Base-by-base conservation (phyloP, 2,113 vertebrate genomes). In the Sceloporus tristichus region DNA sequence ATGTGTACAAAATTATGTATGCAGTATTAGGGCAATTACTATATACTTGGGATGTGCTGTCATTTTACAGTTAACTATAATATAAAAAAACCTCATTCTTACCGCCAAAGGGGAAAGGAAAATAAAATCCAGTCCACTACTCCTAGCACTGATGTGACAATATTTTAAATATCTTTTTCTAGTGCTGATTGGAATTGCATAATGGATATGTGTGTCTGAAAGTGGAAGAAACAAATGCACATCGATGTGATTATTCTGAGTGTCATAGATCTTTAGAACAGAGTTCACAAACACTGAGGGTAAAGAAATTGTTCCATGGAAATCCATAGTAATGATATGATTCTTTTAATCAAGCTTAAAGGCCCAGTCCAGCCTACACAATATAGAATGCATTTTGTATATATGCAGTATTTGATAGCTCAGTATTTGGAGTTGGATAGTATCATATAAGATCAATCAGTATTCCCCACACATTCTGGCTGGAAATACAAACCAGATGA, bases 91-190 rank as follows among this genome's bases (percentile, higher is more conserved):
- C n/a, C 48, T 8, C 25, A 48, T 6, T 7, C 27, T 42, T 10
- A 16, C 5, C 11, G 14, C 5, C 34, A 83, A 42, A 68, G 19
- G 27, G 18, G 23, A n/a, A 88, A 73, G 16, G 65, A 5, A 75
- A 88, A 77, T 77, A 11, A 83, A 48, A 68, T n/a, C 18, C 54
- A 77, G 59, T 54, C 25, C 9, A n/a, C 25, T 86, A 11, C 19
- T 82, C 40, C 66, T 83, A 59, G 40, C 42, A 68, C 38, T 76
- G 71, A 68, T 53, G 9, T 87, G 79, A 66, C 27, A 66, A 88
- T 88, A 76, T 68, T 83, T 88, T 88, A 38, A 56, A 88, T 82
- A 71, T 54, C 23, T 40, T 40, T 88, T 77, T 83, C 65, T 62
- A 77, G 21, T 21, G n/a, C 62, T 83, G n/a, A 87, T 40, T 87